Percentiles rank a stretch among this genome's conserved stretches.
phyloP scores from a whole-genome alignment of 2,888 invertebrate genomes.

The Nephrotoma guestfalica region DNA sequence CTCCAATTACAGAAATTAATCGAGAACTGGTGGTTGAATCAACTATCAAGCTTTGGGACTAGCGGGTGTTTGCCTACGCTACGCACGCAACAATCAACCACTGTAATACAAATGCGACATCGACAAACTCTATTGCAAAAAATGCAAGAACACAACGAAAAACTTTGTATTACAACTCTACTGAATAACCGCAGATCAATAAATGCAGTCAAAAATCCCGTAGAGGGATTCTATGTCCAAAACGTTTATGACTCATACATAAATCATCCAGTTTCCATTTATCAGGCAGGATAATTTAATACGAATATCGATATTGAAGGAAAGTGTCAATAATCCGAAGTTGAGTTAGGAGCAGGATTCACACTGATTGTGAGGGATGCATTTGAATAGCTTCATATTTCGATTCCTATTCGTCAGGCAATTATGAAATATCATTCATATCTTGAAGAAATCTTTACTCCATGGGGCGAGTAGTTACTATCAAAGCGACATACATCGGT shows the following conservation, averaged over 20 bases:
- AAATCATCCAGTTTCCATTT: background rate
- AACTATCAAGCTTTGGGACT: too few relatives aligned
- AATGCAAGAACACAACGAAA: background rate
- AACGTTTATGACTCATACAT: background rate
- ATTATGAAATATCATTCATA: background rate
- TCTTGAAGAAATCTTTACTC: background rate
- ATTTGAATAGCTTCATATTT: too few relatives aligned
- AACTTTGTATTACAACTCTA: too few relatives aligned
- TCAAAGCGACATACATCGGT: background rate
- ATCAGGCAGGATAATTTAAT: background rate
- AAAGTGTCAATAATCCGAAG: background rate
- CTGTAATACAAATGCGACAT: too few relatives aligned
- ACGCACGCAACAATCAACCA: too few relatives aligned
- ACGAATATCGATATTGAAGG: background rate
- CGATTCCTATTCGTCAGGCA: background rate
- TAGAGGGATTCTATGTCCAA: background rate
- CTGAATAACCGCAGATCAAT: background rate
- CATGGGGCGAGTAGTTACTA: too few relatives aligned
- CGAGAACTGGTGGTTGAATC: too few relatives aligned
- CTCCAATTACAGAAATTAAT: too few relatives aligned
- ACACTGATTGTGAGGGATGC: too few relatives aligned
- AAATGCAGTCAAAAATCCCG: too few relatives aligned
- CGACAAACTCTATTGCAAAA: background rate
- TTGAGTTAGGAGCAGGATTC: too few relatives aligned
- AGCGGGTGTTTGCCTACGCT: too few relatives aligned